Conservation (phyloP, 2,797 vertebrate genomes). For the Tadarida brasiliensis region DNA sequence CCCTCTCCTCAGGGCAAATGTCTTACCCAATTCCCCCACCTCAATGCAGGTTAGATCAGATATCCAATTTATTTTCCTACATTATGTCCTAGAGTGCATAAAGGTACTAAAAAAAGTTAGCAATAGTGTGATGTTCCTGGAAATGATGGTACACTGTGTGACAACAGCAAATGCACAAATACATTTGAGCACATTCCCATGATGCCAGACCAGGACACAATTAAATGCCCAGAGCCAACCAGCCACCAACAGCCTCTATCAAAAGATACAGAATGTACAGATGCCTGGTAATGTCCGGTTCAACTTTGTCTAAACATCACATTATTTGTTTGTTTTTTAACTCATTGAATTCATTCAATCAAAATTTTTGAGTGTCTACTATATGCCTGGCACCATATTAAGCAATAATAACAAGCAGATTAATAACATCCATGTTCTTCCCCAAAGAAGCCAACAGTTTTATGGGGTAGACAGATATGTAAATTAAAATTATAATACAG, state of each 20-base stretch:
- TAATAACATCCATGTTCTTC: background rate
- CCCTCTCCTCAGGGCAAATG: background rate
- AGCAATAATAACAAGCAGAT: background rate
- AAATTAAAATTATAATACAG: background rate
- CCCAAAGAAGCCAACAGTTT: background rate
- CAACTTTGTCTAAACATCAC: background rate
- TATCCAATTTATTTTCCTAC: constrained; percentile 31
- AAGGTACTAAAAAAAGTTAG: background rate
- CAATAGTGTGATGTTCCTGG: background rate
- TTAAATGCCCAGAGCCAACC: background rate
- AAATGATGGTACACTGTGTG: background rate
- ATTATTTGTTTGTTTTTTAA: background rate
- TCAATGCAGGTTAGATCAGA: constrained; percentile 15
- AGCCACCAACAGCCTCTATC: background rate
- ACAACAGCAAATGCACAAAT: background rate
- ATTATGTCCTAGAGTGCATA: background rate
- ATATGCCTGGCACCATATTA: background rate
- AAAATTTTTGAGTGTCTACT: background rate
- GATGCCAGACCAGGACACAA: background rate
- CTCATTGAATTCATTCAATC: background rate
- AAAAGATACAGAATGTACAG: background rate
- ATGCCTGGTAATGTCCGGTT: background rate
- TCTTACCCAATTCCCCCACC: background rate
- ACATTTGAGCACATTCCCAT: background rate
- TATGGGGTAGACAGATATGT: background rate